Evolutionary conservation across 2,797 vertebrate genomes (phyloP), one percentile per base, ranked within the genome.

Genomic region (Rallus crepitans): DNA sequence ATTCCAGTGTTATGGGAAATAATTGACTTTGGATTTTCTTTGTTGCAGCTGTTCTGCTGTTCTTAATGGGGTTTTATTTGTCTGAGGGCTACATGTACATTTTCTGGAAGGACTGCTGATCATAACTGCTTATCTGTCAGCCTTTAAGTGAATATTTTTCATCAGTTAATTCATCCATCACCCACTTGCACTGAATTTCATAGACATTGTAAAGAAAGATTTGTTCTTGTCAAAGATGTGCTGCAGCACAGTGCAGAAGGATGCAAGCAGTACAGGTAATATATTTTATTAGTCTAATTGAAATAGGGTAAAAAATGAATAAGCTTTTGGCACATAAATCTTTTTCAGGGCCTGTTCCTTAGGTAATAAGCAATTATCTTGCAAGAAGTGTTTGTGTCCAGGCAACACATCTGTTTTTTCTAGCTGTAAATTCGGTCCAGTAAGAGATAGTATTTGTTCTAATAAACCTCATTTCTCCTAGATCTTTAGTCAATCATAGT

Each of bases 11-110:
- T 89, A 7, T 27, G 25, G 50, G 33, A 81, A 87, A 68, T 71
- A 72, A 87, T 82, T 80, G 81, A 53, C 33, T 90, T 81, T 15
- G 20, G 7, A 20, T 93, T 94, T 79, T 68, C 65, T 69, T 94
- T 65, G 13, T 85, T 89, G 31, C 40, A 40, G 25, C 56, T 47
- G 37, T 70, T 73, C 27, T 73, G 52, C 27, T 76, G 2, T 68
- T 87, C 45, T 65, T 85, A 53, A 64, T 71, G 31, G 1, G 1
- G 12, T 95, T 90, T 79, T 75, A 48, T 69, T 61, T 93, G 48
- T 78, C 65, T 75, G 66, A 90, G 56, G 28, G 12, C 30, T 89
- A 12, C 12, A 14, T 57, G 20, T 7, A 2, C 40, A 8, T 87
- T 59, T 82, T 83, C 50, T 69, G 55, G 40, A 93, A 78, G 48